Conservation (phyloP, 2,888 invertebrate genomes). For the Sabatieria punctata region DNA sequence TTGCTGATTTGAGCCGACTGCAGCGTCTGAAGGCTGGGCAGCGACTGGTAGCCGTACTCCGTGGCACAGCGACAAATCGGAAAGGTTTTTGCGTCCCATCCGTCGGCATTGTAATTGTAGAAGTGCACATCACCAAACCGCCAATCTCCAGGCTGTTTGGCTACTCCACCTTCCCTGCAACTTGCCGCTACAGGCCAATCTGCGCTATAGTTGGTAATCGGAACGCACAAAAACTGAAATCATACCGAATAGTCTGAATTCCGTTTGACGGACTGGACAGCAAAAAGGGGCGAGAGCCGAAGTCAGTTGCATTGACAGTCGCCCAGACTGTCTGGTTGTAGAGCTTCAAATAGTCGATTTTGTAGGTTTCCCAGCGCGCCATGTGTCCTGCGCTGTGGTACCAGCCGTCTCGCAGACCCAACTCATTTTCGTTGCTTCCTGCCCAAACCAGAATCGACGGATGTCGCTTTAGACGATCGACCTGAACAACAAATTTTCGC, state of each 20-base stretch:
- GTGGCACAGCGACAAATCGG: conserved; percentile 72
- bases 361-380: conserved; percentile 37
- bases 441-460: conserved; percentile 73
- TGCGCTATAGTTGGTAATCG: too few species aligned
- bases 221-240: too few species aligned
- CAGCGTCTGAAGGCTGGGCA: conserved; percentile 55
- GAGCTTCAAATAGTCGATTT: conserved; percentile 58
- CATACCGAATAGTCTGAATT: conserved; percentile 32
- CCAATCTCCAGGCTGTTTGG: conserved; percentile 55
- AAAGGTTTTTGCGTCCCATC: conserved; percentile 58
- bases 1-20: neutral
- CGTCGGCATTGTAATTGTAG: conserved; percentile 62
- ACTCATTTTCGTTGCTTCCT: conserved; percentile 93
- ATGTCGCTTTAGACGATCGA: conserved; percentile 59
- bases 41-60: conserved; percentile 85
- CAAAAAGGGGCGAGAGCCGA: conserved; percentile 47
- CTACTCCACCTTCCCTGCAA: conserved; percentile 51
- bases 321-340: conserved; percentile 59
- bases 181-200: neutral
- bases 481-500: too few species aligned
- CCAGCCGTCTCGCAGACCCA: conserved; percentile 44
- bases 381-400: conserved; percentile 13
- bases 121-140: conserved; percentile 71
- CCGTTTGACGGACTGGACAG: conserved; percentile 86
- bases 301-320: conserved; percentile 46